These are phyloP conservation scores for Trochalopteron elliotii DNA, from an alignment of 2,113 vertebrate species.

Conservation along the genomic window DNA sequence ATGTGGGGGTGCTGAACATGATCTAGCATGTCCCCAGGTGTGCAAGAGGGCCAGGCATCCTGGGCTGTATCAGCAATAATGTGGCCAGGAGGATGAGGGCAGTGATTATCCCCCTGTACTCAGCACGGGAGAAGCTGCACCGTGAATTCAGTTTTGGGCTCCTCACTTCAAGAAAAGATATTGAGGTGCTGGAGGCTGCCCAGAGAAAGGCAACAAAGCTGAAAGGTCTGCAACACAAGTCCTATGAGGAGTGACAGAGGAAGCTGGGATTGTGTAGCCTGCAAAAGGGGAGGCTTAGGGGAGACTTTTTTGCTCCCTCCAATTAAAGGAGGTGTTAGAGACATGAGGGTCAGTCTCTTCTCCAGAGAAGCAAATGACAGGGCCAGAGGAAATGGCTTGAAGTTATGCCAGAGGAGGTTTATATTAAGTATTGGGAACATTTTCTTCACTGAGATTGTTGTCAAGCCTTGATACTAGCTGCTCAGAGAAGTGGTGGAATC, in stretches of 20 bases:
- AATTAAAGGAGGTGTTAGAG: not conserved
- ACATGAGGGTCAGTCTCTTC: too few relatives aligned
- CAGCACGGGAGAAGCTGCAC: not conserved
- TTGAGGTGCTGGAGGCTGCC: not conserved
- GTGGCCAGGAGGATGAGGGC: not conserved
- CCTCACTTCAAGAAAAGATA: not conserved
- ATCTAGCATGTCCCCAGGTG: not conserved
- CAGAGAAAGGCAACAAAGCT: not conserved
- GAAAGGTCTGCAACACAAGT: not conserved
- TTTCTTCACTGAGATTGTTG: not conserved
- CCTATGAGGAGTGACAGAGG: not conserved
- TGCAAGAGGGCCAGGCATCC: not conserved
- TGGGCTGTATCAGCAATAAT: not conserved
- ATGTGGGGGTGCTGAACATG: accelerated
- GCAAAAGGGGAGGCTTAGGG: not conserved
- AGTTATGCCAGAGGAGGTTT: not conserved
- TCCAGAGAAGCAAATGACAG: not conserved
- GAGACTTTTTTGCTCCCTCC: not conserved
- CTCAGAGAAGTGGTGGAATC: not conserved
- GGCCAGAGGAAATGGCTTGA: not conserved
- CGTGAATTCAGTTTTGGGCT: not conserved
- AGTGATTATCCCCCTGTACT: not conserved
- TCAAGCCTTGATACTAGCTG: not conserved
- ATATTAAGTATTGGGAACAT: not conserved
- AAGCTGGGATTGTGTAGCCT: not conserved